A percentile compares a stretch with the other conserved stretches of the same genome.
These are phyloP conservation scores for Spisula subtruncata DNA, from an alignment of 2,888 invertebrate genomes.

Conservation along the genomic window DNA sequence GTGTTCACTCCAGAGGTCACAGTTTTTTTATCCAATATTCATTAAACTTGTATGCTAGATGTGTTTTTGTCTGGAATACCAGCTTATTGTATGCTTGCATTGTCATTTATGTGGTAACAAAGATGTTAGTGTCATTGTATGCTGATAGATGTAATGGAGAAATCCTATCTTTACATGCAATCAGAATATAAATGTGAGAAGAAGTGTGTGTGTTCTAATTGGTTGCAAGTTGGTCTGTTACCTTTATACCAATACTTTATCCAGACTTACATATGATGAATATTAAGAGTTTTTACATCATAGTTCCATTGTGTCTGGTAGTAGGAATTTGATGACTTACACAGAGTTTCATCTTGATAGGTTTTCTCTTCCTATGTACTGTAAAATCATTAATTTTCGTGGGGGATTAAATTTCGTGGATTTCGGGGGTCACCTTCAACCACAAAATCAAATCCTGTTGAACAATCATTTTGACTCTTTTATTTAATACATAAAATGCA, in stretches of 20 bases:
- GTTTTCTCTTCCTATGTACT: not conserved
- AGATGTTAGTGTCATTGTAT: constrained; percentile 48
- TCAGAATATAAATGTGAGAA: constrained; percentile 29
- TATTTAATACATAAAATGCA: too few relatives aligned
- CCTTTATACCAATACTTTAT: constrained; percentile 26
- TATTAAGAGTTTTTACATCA: not conserved
- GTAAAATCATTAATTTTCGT: too few relatives aligned
- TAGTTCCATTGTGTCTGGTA: not conserved
- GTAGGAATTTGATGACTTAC: constrained; percentile 4
- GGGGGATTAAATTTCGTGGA: too few relatives aligned
- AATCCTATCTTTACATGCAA: constrained; percentile 24
- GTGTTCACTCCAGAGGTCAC: too few relatives aligned
- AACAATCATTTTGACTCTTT: too few relatives aligned
- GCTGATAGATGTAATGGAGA: constrained; percentile 28
- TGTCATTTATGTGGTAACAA: constrained; percentile 52
- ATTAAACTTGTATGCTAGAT: too few relatives aligned
- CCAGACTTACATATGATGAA: constrained; percentile 12
- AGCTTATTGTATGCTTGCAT: not conserved
- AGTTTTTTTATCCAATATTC: too few relatives aligned
- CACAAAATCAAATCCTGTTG: too few relatives aligned
- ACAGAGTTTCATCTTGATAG: not conserved
- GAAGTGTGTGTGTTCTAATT: constrained; percentile 36
- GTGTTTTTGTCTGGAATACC: not conserved
- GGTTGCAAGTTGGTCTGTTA: constrained; percentile 16
- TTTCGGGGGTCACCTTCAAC: too few relatives aligned